These are phyloP conservation scores for Hephaestus fuliginosus DNA, from an alignment of 2,797 vertebrate genomes.

Conservation along the genomic window DNA sequence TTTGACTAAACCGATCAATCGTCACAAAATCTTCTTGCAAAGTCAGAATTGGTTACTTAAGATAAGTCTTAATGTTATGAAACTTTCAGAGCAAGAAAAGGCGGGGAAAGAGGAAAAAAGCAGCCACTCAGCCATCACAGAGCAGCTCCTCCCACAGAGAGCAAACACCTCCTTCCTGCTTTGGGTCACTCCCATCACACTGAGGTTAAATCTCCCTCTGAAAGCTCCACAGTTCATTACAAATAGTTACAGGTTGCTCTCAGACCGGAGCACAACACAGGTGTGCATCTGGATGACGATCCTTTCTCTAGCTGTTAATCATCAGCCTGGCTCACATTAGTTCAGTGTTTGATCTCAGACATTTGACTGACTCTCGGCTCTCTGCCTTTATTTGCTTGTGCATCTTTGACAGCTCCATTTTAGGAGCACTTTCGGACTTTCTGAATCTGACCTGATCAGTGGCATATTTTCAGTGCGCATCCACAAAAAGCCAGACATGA, in stretches of 20 bases:
- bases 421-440: slow-evolving; percentile 20
- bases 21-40: neutral
- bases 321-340: slow-evolving; percentile 15
- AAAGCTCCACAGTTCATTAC: slow-evolving; percentile 23
- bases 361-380: slow-evolving; percentile 21
- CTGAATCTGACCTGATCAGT: neutral
- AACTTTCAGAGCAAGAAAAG: slow-evolving; percentile 21
- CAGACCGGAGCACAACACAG: slow-evolving; percentile 23
- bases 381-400: slow-evolving; percentile 19
- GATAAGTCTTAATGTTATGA: slow-evolving; percentile 32
- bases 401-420: slow-evolving; percentile 16
- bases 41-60: slow-evolving; percentile 4
- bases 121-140: slow-evolving; percentile 36
- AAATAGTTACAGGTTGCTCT: slow-evolving; percentile 32
- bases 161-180: slow-evolving; percentile 55
- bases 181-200: slow-evolving; percentile 54
- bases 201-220: slow-evolving; percentile 36
- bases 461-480: slow-evolving; percentile 3
- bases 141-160: slow-evolving; percentile 56
- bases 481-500: slow-evolving; percentile 47
- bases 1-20: neutral
- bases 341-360: slow-evolving; percentile 3
- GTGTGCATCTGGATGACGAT: slow-evolving; percentile 33
- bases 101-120: slow-evolving; percentile 29
- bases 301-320: slow-evolving; percentile 31